Evolutionary conservation across 2,113 vertebrate species (phyloP), one percentile per base, ranked within the genome.

Genomic region (Rhea pennata): DNA sequence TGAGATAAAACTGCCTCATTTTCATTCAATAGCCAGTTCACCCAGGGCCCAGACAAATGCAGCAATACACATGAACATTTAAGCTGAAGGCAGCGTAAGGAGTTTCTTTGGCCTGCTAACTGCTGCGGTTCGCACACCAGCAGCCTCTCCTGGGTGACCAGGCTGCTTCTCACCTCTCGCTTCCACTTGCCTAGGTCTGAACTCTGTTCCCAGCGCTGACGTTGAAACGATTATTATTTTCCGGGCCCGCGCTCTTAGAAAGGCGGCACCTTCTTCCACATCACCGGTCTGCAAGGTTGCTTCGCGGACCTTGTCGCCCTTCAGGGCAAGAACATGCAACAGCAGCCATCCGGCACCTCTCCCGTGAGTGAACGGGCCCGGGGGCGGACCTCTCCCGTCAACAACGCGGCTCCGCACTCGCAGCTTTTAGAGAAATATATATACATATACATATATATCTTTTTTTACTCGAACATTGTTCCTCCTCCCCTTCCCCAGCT

Each of bases 11-110:
- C 40, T 36, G 50, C 22, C 0, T 22, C 66, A 33, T 56, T 67
- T 70, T 36, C 65, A 36, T 59, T 21, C 33, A 42, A 19, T 0
- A 2, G n/a, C 50, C 0, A 0, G 5, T 40, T 53, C 42, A 31
- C 4, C 27, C 6, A 0, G 0, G 9, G 3, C 4, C 9, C 24
- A 0, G 7, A 33, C 2, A 2, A 77, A 78, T 81, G 26, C 46
- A 64, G n/a, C 8, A 4, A 15, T 0, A 0, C 7, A 46, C 16
- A 48, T 48, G 46, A 48, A 20, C 19, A 48, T 48, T 48, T 48
- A 17, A 17, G 17, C 16, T 8, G 46, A 48, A 48, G 17, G 46
- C 16, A 48, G 17, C 19, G 17, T 48, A 20, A 48, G 46, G 16
- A 17, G 16, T 16, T 48, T 19, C 46, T 48, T 20, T 9, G 5